Conservation (phyloP, 2,888 invertebrate species). For the Amblyjoppa fuscipennis region DNA sequence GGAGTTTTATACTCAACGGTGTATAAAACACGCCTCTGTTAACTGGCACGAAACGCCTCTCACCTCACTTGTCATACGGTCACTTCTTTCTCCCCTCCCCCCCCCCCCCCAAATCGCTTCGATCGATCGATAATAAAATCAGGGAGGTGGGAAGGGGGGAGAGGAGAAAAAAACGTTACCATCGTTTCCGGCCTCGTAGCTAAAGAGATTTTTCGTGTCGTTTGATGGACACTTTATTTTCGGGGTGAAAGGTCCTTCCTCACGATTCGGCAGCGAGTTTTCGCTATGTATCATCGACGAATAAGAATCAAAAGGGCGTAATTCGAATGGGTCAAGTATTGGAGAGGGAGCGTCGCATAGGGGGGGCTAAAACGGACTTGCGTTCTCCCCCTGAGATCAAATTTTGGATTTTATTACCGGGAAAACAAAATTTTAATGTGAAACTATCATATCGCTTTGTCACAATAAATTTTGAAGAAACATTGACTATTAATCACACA, state of each 20-base stretch:
- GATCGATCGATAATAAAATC: constrained; percentile 26
- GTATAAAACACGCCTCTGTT: constrained; percentile 36
- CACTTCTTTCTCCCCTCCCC: neutral
- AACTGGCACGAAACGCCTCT: constrained; percentile 13
- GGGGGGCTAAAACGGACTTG: no score
- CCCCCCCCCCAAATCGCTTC: neutral
- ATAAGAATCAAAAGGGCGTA: neutral
- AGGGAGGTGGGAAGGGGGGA: neutral
- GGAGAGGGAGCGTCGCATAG: no score
- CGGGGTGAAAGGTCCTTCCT: constrained; percentile 32
- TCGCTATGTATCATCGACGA: neutral
- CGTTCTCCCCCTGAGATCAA: no score
- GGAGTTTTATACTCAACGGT: neutral
- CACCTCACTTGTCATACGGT: constrained; percentile 23
- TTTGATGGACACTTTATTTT: constrained; percentile 37
- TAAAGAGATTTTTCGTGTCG: constrained; percentile 60
- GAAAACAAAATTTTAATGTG: no score
- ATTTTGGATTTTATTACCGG: no score
- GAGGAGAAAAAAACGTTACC: constrained; percentile 13
- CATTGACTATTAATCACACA: no score
- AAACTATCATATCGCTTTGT: no score
- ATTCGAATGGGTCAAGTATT: neutral
- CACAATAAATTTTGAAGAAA: no score
- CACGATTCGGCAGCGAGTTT: neutral
- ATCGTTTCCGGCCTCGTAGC: constrained; percentile 31